These are phyloP conservation scores for Brachypodius melanocephalos DNA, from an alignment of 2,113 vertebrate species.

Conservation along the genomic window DNA sequence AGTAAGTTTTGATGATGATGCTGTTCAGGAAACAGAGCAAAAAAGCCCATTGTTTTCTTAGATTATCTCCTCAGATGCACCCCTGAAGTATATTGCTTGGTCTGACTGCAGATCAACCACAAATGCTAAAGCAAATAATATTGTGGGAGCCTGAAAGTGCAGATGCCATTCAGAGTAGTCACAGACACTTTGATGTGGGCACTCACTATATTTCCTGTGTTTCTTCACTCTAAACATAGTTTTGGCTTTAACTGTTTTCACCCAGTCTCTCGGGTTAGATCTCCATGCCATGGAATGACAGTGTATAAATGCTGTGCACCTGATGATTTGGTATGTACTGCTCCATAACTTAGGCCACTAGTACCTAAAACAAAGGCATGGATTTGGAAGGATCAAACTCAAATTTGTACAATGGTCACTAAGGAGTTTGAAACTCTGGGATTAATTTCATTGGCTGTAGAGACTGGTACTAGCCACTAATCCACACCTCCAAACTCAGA, in stretches of 20 bases:
- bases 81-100: slow-evolving; percentile 29
- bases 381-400: not conserved
- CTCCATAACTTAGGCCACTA: not conserved
- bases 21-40: slow-evolving; percentile 44
- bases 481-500: not conserved
- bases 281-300: not conserved
- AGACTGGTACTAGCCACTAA: not conserved
- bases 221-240: slow-evolving; percentile 16
- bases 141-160: slow-evolving; percentile 42
- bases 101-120: slow-evolving; percentile 27
- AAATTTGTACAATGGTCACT: not conserved
- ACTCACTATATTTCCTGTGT: not conserved
- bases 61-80: slow-evolving; percentile 56
- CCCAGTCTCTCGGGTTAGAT: not conserved
- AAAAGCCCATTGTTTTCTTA: slow-evolving; percentile 29
- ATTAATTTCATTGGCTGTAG: not conserved
- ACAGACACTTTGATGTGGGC: slow-evolving; percentile 51
- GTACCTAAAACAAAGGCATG: not conserved
- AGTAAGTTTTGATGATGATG: slow-evolving; percentile 23
- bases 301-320: not conserved
- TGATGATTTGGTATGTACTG: not conserved
- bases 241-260: not conserved
- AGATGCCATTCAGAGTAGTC: slow-evolving; percentile 44
- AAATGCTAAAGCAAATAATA: slow-evolving; percentile 55
- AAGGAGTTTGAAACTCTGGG: not conserved